Evolutionary conservation across 2,888 invertebrate genomes (phyloP), one percentile per base, ranked within the genome.

Genomic region (Toxonevra muliebris): DNA sequence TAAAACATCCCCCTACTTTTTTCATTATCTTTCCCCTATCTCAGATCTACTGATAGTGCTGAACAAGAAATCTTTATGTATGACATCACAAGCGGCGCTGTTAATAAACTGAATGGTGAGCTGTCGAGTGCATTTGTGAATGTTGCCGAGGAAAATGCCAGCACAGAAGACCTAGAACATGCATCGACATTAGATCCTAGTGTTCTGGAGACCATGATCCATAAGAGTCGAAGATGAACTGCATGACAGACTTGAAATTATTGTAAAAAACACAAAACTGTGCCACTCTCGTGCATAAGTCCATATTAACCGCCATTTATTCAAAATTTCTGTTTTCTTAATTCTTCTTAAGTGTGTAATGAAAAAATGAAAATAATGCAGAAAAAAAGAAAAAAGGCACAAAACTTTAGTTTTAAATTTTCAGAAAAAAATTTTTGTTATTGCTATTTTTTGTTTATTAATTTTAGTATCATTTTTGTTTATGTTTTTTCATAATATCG

Each of bases 41-140:
- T 2, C 65, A 85, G 84, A 69, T 75, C 83, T 61, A 70, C 76
- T 30, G 76, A 76, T 0, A 87, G 87, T 57, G 73, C 77, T 0
- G 89, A 90, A 67, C 90, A 91, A 79, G 94, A 94, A 86, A 94
- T 95, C 76, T 95, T 90, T 85, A 94, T 95, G 94, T 94, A 93
- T 82, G 94, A 95, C 80, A 90, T 93, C 55, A 86, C 88, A 70
- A 90, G 91, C 4, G 89, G 91, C 77, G 89, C 88, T 52, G 92
- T 94, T 2, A 94, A 90, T 83, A 93, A 91, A 84, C 86, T 95
- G 20, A 90, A 89, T 73, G 94, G 95, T 1, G 94, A 94, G 78
- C 86, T 95, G 61, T 94, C 94, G 5, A 89, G 91, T 61, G 93
- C 94, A 48, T 95, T 95, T 77, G 94, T 94, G 1, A 92, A 93